phyloP scores from a whole-genome alignment of 2,888 invertebrate species.

The Sicus ferrugineus region DNA sequence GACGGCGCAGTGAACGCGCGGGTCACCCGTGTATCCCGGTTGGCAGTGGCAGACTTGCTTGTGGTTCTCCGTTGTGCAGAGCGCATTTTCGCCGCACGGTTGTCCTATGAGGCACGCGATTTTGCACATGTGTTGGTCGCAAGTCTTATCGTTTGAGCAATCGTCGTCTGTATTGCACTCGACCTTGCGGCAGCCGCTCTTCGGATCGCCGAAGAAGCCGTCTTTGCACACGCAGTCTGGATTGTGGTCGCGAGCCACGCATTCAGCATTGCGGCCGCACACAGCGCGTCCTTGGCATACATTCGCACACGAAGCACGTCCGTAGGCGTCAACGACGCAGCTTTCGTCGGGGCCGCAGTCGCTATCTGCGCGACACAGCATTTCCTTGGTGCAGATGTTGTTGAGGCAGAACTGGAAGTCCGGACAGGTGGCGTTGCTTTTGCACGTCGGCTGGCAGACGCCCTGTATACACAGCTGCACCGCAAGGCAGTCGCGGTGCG shows the following conservation, averaged over 20 bases:
- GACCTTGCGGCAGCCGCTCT: slow-evolving; percentile 80
- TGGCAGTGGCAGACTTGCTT: slow-evolving; percentile 83
- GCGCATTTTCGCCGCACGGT: slow-evolving; percentile 83
- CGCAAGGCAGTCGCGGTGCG: slow-evolving; percentile 82
- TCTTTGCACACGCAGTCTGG: slow-evolving; percentile 79
- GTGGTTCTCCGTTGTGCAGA: slow-evolving; percentile 86
- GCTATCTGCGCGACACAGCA: slow-evolving; percentile 75
- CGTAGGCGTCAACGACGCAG: slow-evolving; percentile 74
- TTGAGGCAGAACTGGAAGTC: slow-evolving; percentile 85
- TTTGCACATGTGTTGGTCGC: slow-evolving; percentile 83
- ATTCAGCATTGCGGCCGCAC: slow-evolving; percentile 85
- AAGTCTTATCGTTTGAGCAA: slow-evolving; percentile 83
- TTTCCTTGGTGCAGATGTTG: slow-evolving; percentile 84
- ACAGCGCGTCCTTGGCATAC: slow-evolving; percentile 76
- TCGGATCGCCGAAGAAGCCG: slow-evolving; percentile 83
- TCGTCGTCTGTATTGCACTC: slow-evolving; percentile 78
- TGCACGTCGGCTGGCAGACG: slow-evolving; percentile 85
- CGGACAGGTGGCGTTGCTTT: slow-evolving; percentile 81
- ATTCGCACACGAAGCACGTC: slow-evolving; percentile 79
- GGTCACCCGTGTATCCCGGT: slow-evolving; percentile 86
- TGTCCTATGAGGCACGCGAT: slow-evolving; percentile 85
- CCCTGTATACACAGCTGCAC: slow-evolving; percentile 87
- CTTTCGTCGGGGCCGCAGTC: slow-evolving; percentile 80
- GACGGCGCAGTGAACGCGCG: slow-evolving; percentile 73
- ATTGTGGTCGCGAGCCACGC: slow-evolving; percentile 76